Percentiles rank a stretch among this genome's conserved stretches.
These are phyloP conservation scores for Murina feae DNA, from an alignment of 2,113 vertebrate species.

Conservation along the genomic window DNA sequence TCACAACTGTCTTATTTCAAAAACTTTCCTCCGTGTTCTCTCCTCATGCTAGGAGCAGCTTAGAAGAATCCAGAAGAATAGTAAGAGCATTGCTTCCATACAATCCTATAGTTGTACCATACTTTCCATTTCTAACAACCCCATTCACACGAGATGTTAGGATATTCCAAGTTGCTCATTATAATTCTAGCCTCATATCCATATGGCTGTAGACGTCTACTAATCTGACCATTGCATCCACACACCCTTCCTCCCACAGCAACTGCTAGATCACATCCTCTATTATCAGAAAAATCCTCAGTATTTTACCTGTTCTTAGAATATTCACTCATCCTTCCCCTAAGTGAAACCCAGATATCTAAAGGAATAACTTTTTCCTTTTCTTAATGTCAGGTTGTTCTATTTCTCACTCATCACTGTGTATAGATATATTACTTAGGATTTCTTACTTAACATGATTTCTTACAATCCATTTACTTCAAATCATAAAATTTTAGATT, in stretches of 20 bases:
- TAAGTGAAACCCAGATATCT: not conserved
- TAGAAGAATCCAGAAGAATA: not conserved
- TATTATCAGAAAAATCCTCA: not conserved
- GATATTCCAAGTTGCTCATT: not conserved
- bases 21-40: not conserved
- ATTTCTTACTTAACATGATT: not conserved
- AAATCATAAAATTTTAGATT: not conserved
- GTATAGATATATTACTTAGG: not conserved
- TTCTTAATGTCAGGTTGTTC: not conserved
- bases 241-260: not conserved
- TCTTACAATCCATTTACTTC: not conserved
- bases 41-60: not conserved
- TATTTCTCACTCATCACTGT: not conserved
- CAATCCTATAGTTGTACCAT: not conserved
- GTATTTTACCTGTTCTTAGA: not conserved
- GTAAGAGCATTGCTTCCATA: not conserved
- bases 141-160: not conserved
- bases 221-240: not conserved
- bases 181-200: not conserved
- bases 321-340: not conserved
- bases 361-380: not conserved
- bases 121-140: not conserved
- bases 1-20: not conserved
- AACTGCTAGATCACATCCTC: not conserved
- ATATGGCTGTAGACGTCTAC: not conserved